Evolutionary conservation across 2,797 vertebrate species (phyloP), one percentile per base, ranked within the genome.

Genomic region (Thalassophryne amazonica): DNA sequence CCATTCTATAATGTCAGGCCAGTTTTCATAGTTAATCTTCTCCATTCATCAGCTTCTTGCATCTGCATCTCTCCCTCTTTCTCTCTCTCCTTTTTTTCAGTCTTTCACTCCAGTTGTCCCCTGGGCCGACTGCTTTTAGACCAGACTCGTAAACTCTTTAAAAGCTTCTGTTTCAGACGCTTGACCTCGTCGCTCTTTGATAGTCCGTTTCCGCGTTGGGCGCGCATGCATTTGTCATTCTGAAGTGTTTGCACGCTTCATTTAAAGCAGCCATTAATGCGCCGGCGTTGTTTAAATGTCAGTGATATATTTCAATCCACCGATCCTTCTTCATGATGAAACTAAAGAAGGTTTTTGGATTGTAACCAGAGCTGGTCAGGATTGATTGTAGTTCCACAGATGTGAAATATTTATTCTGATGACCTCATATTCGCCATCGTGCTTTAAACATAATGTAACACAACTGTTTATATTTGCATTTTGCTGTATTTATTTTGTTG

Each of bases 101-200:
- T 59, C 28, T 50, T 34, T 49, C 11, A 3, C 49, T 50, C 48
- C 8, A 14, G 47, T 50, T 18, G 15, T 60, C 54, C 58, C 36
- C 21, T 12, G 42, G 30, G 45, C 48, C 2, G 4, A 7, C 16
- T 50, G 34, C 37, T 52, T 52, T 61, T 48, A 54, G 49, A 27
- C 46, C 25, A n/a, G n/a, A n/a, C 46, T 47, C 33, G 31, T 66
- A 66, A 77, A 77, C 48, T 69, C 48, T 69, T 66, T 54, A 60
- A 78, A 76, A 72, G 59, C 43, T 43, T 58, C 45, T 11, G 16
- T 37, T 43, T 69, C 39, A 43, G 54, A 62, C 50, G 61, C 66
- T 80, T 62, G 74, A 74, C 67, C 71, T 46, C 40, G 0, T 33
- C 34, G 52, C 45, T 51, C 46, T 43, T 17, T 25, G 20, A 39